phyloP scores from a whole-genome alignment of 2,113 vertebrate species.

The Campylorhamphus procurvoides region DNA sequence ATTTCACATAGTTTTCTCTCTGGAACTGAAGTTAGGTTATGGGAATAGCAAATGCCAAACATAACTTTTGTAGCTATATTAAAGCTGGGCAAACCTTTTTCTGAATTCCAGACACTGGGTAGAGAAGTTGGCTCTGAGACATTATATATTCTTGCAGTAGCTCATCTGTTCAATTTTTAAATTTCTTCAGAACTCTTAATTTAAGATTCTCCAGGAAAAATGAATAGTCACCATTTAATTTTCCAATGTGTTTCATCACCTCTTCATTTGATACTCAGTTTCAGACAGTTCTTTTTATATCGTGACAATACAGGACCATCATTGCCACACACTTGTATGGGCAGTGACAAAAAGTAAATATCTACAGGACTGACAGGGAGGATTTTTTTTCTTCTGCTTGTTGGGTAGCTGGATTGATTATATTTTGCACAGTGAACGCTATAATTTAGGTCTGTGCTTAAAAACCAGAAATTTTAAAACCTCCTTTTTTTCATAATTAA shows the following conservation, averaged over 20 bases:
- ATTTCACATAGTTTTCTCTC: background rate
- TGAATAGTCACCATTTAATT: constrained; percentile 9
- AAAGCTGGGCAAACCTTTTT: background rate
- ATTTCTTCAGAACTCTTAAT: constrained; percentile 15
- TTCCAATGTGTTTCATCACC: background rate
- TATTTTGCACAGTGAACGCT: background rate
- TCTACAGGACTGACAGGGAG: background rate
- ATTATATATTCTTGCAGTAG: background rate
- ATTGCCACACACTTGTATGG: background rate
- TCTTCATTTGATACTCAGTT: background rate
- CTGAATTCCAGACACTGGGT: background rate
- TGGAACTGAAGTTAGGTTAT: background rate
- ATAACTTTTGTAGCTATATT: background rate
- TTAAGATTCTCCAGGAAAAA: background rate
- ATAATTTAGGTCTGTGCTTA: background rate
- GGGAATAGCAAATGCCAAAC: background rate
- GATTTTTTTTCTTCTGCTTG: background rate
- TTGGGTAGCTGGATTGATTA: background rate
- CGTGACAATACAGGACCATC: background rate
- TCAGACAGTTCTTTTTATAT: background rate
- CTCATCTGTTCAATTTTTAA: background rate
- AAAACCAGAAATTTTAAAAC: background rate
- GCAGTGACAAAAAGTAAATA: background rate
- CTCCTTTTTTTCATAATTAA: background rate
- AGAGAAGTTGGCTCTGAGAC: background rate